Base-by-base conservation (phyloP, 30 jellyfish, hydroid and myxozoan genomes). In the Cassiopea xamachana region DNA sequence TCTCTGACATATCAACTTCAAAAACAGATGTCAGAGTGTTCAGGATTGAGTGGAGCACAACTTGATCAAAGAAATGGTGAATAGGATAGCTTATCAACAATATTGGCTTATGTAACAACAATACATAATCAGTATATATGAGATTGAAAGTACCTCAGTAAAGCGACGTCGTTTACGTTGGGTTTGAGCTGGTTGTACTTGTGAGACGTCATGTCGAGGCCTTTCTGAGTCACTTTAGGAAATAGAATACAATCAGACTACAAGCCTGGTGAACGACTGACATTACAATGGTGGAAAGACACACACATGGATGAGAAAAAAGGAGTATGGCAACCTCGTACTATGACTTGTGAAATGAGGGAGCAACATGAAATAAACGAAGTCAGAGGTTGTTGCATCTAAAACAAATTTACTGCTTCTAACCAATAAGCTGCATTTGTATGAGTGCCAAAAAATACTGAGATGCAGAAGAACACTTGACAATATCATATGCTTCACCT, bases 151-250 rank as follows among this genome's bases (percentile, higher is more conserved):
- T 51, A 79, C 95, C 95, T 88, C 95, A 17, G 90, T 88, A 69
- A 88, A 88, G 51, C 95, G 82, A 60, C 95, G 95, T 61, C 82
- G 73, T 73, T 77, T 80, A 18, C 85, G 80, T 49, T 88, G 87
- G n/a, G 90, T 43, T 79, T 69, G 27, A 70, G 88, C 12, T 50
- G 87, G n/a, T 27, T 55, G 19, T 85, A 59, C 45, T 48, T 12
- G 16, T 1, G 83, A 68, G 7, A 75, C 12, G 7, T 14, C 69
- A 7, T 80, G 80, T 7, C 64, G 64, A 55, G 74, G 27, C 74
- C 43, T 64, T 7, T 17, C 74, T 64, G 74, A 0, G 15, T 64
- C 74, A 64, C 74, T 64, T 4, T 5, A 55, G 64, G 64, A 55
- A 55, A 55, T 10, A 10, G 64, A 55, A 10, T 3, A 3, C 12